Evolutionary conservation across 1,140 invertebrate species (phyloP), one percentile per base, ranked within the genome.

Genomic region (Drosophila lacertosa): DNA sequence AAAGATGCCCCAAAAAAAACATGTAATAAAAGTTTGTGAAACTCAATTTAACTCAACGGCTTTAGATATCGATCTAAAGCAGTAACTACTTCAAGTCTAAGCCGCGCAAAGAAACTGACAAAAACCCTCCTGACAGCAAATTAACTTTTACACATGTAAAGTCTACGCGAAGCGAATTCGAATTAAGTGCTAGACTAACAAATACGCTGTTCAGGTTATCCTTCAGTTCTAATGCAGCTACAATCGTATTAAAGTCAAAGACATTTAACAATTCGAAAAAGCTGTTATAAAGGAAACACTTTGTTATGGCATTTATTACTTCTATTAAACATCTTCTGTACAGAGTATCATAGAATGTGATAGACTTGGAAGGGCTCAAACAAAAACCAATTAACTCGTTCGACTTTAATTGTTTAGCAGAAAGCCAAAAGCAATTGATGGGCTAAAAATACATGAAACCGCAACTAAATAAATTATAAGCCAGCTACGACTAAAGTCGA

Each of bases 391-490:
- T 68, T 62, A 62, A 68, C 33, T 48, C 26, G 3, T 32, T 20
- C 35, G 32, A 53, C 9, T 60, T 60, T 47, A 59, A 60, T 72
- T 72, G 39, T 26, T 26, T 32, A 53, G 58, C 20, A 40, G 29
- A 48, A 10, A 13, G 24, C 22, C n/a, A 68, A 10, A 32, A 45
- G 54, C 37, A 18, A 59, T 45, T 60, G 33, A 53, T 42, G 51
- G 24, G 16, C 18, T 39, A 40, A n/a, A 24, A 50, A 40, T 58
- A 44, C 33, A 42, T 13, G 9, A 45, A 22, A 54, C 22, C 24
- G 32, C 33, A 65, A 53, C 60, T 48, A 50, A 67, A 74, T 79
- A 60, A 79, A 79, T 80, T 80, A 80, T 75, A 71, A 45, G 58
- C 42, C 37, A 42, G 50, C 24, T 44, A 20, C 45, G 48, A 42